Percentiles rank a stretch among this genome's conserved stretches.
Evolutionary conservation across 2,113 vertebrate species (phyloP).

Genomic region (Rana temporaria): DNA sequence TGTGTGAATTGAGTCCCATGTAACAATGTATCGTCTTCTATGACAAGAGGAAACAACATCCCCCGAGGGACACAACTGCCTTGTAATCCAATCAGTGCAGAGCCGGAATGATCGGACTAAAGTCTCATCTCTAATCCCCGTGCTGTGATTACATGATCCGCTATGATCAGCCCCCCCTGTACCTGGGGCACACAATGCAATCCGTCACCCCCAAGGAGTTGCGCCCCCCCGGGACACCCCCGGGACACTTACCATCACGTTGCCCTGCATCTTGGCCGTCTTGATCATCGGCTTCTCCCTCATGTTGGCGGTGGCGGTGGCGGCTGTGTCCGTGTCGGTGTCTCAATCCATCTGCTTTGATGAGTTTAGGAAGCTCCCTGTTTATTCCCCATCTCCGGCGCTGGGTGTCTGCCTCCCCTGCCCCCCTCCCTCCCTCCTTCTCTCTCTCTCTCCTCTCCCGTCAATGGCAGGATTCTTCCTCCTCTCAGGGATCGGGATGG

Average conservation of each 20-base stretch:
- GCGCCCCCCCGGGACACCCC: background rate
- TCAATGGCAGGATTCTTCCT: background rate
- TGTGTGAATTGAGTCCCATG: too few relatives aligned
- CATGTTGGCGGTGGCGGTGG: conserved; percentile 71
- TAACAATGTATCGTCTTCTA: conserved; percentile 1
- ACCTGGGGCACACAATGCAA: too few relatives aligned
- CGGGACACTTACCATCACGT: conserved; percentile 88
- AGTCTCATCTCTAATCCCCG: conserved; percentile 5
- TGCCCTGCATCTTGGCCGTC: conserved; percentile 96
- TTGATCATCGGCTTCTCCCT: conserved; percentile 95
- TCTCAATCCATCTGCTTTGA: conserved; percentile 40
- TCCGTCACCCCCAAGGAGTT: too few relatives aligned
- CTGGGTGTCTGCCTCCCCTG: conserved; percentile 17
- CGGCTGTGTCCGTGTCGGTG: conserved; percentile 37
- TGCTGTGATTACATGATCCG: conserved; percentile 19
- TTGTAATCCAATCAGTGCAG: conserved; percentile 11
- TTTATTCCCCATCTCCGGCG: conserved; percentile 33
- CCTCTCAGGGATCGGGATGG: conserved; percentile 22
- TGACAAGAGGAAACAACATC: background rate
- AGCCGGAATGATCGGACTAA: conserved; percentile 2
- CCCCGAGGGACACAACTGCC: background rate
- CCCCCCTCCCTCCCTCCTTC: background rate
- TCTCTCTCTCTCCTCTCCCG: background rate
- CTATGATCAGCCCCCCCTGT: too few relatives aligned
- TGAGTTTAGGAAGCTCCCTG: conserved; percentile 42